These are phyloP conservation scores for Sturnira hondurensis DNA, from an alignment of 2,113 vertebrate species.

Conservation along the genomic window DNA sequence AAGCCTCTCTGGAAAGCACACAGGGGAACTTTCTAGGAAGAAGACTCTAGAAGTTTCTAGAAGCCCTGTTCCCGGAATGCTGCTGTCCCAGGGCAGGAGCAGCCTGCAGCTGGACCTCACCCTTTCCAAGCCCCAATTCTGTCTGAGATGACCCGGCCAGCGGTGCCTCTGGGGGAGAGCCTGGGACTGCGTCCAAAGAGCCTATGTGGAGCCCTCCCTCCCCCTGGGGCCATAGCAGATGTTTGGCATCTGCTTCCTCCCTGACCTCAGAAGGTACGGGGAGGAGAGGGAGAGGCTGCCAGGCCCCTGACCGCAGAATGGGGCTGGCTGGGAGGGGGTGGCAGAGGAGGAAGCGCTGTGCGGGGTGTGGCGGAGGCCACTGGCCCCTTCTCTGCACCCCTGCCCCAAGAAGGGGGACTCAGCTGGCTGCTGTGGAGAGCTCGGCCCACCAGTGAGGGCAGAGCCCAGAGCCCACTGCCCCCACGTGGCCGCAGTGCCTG, in stretches of 20 bases:
- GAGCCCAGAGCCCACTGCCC: background rate
- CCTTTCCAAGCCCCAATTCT: background rate
- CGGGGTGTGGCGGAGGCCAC: background rate
- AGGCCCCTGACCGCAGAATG: background rate
- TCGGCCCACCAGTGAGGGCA: background rate
- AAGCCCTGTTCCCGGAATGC: background rate
- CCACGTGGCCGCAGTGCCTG: background rate
- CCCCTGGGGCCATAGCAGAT: background rate
- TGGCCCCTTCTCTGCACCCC: background rate
- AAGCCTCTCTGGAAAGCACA: background rate
- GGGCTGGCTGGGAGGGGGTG: background rate
- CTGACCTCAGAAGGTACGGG: background rate
- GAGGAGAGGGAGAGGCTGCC: background rate
- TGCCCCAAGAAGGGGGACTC: background rate
- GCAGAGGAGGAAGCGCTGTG: accelerated
- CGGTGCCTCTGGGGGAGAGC: background rate
- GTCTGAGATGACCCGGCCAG: background rate
- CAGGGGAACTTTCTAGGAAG: conserved; percentile 4
- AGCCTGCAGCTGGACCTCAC: background rate
- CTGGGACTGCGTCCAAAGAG: background rate
- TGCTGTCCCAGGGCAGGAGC: background rate
- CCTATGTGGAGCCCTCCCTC: background rate
- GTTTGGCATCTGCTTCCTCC: background rate
- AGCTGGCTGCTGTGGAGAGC: too few species aligned
- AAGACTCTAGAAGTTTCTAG: background rate